These are phyloP conservation scores for Argyrosomus regius DNA, from an alignment of 2,797 vertebrate genomes.

Conservation along the genomic window DNA sequence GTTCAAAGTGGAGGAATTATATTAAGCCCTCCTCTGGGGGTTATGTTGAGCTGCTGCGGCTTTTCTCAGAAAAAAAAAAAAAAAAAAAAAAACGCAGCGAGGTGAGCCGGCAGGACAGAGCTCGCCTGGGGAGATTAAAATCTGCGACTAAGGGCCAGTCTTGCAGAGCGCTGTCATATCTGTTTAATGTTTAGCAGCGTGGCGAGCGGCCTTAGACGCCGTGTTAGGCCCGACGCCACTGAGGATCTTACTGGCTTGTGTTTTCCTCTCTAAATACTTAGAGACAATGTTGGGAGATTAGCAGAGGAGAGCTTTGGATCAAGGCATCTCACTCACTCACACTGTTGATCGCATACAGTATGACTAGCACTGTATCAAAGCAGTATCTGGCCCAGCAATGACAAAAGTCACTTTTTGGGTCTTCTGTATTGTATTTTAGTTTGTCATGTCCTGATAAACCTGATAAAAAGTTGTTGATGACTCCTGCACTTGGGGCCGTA, in stretches of 20 bases:
- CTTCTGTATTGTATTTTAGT: too few species aligned
- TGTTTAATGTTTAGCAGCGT: constrained; percentile 64
- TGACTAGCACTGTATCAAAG: too few species aligned
- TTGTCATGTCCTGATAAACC: too few species aligned
- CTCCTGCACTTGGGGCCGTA: too few species aligned
- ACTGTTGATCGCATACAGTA: too few species aligned
- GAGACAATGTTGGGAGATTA: constrained; percentile 3
- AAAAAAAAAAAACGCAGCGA: constrained; percentile 42
- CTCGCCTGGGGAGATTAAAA: constrained; percentile 72
- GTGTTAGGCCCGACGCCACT: constrained; percentile 42
- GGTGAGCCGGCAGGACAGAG: constrained; percentile 66
- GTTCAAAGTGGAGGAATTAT: constrained; percentile 69
- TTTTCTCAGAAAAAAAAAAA: constrained; percentile 46
- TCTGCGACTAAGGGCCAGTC: constrained; percentile 50
- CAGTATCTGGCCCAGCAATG: too few species aligned
- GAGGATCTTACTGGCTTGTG: constrained; percentile 38
- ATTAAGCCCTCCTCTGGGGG: constrained; percentile 66
- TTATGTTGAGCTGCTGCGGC: constrained; percentile 51
- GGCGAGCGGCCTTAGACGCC: constrained; percentile 42
- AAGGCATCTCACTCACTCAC: constrained; percentile 46
- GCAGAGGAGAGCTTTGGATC: constrained; percentile 36
- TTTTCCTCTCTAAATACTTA: constrained; percentile 47
- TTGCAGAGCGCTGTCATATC: constrained; percentile 68
- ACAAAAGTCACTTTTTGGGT: too few species aligned
- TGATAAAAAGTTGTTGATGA: too few species aligned